Conservation (phyloP, 2,113 vertebrate genomes). For the Pristiophorus japonicus region DNA sequence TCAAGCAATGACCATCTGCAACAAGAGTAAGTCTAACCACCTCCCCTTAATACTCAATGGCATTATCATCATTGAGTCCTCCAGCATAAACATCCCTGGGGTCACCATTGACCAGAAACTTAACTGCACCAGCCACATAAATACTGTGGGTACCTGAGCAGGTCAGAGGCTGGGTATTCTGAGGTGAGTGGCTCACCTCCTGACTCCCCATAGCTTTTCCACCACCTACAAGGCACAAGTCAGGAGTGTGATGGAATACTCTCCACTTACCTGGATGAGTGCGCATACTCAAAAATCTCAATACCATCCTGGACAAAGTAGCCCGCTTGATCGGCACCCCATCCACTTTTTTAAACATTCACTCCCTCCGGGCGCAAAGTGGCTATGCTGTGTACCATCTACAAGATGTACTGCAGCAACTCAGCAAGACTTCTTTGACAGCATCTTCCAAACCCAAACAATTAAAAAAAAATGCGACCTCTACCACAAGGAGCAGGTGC, state of each 20-base stretch:
- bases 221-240: background rate
- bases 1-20: too few relatives aligned
- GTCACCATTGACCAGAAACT: too few relatives aligned
- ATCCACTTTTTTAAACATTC: background rate
- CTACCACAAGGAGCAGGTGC: background rate
- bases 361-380: background rate
- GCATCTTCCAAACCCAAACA: background rate
- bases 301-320: background rate
- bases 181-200: background rate
- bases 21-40: too few relatives aligned
- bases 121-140: too few relatives aligned
- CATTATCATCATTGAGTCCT: too few relatives aligned
- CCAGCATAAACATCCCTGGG: too few relatives aligned
- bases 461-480: too few relatives aligned
- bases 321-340: background rate
- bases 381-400: too few relatives aligned
- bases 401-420: background rate
- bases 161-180: too few relatives aligned
- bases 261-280: background rate
- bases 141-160: too few relatives aligned
- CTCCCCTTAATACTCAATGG: too few relatives aligned
- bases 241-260: background rate
- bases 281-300: background rate
- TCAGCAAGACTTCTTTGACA: background rate
- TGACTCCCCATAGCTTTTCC: background rate